Conservation (phyloP, 2,797 vertebrate genomes). For the Cossypha niveicapilla region DNA sequence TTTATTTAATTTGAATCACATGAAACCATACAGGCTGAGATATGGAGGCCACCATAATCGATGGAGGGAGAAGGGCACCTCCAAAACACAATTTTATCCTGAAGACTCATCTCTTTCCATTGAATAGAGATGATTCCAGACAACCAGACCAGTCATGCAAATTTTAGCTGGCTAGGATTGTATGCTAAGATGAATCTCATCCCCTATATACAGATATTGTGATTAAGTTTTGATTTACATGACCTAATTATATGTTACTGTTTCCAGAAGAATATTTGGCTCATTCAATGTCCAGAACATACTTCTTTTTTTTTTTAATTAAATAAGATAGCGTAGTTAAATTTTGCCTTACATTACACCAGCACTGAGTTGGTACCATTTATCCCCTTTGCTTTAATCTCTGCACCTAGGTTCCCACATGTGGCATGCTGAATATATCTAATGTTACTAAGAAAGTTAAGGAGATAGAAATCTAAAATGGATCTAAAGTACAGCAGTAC, state of each 20-base stretch:
- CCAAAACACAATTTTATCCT: neutral
- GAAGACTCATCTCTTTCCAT: neutral
- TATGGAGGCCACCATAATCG: neutral
- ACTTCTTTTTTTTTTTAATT: neutral
- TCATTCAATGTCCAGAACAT: neutral
- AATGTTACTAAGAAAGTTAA: neutral
- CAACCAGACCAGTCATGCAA: neutral
- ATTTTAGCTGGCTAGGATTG: neutral
- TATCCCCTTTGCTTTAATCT: slow-evolving; percentile 8
- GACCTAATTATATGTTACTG: slow-evolving; percentile 21
- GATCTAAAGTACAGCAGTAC: neutral
- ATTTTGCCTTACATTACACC: neutral
- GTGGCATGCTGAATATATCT: neutral
- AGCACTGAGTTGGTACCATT: neutral
- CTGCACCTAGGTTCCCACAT: neutral
- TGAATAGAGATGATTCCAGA: neutral
- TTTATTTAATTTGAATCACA: neutral
- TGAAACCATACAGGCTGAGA: neutral
- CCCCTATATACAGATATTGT: neutral
- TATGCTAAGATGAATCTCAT: neutral
- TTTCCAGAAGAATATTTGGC: slow-evolving; percentile 26
- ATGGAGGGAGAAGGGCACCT: neutral
- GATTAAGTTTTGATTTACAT: slow-evolving; percentile 31
- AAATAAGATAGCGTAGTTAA: neutral
- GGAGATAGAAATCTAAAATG: slow-evolving; percentile 41